Evolutionary conservation across 2,888 invertebrate species (phyloP), one percentile per base, ranked within the genome.

Genomic region (Elegia similella): DNA sequence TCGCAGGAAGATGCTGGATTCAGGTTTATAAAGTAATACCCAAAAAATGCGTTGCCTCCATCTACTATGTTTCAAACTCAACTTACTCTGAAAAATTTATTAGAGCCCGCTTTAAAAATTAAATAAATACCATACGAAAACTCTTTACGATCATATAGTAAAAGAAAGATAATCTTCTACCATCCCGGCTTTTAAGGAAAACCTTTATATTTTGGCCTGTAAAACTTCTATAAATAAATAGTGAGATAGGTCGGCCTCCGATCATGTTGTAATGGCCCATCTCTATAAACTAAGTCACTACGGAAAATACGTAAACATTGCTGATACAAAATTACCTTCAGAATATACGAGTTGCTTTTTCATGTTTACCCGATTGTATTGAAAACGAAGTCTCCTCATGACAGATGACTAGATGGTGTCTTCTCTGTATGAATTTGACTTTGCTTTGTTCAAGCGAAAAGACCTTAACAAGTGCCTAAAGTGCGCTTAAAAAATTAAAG

Each of bases 221-320:
- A 43, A 43, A 44, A 15, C 10, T 43, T 32, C 53, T 54, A 46
- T 47, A 55, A 55, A 55, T 38, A 55, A 42, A 29, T 47, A 7
- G n/a, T 16, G 38, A 34, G 16, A 44, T 63, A 63, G 60, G 56
- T 57, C 42, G 62, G 52, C 52, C 42, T 38, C 32, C 44, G 44
- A 55, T 55, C 47, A 42, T 55, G 7, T 46, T 34, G 52, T 56
- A 56, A 59, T 10, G 60, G 13, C 68, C 16, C 56, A 67, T 79
- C 76, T 43, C 60, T 75, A 71, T 34, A 38, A 13, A 46, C 12
- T 32, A 34, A 63, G n/a, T 47, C 42, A 69, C 69, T 50, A 61
- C 60, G 57, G 69, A 73, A 75, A 78, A 74, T 78, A 72, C 75
- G 70, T 77, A 78, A 8, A 80, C 78, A 78, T 79, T 73, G 69